phyloP scores from a whole-genome alignment of 2,113 vertebrate species.

The Dolichotis patagonum region DNA sequence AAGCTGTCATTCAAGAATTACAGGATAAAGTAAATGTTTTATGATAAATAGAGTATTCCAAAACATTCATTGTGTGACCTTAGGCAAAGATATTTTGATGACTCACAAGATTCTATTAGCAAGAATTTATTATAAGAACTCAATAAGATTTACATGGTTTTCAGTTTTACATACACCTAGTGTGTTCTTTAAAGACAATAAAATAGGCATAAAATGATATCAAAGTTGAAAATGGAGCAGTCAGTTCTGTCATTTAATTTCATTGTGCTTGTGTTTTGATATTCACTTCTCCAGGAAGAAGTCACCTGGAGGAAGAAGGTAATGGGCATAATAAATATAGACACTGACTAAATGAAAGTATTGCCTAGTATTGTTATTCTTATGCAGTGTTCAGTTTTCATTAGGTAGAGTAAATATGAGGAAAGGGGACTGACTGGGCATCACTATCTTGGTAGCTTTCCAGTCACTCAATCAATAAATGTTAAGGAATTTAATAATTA shows the following conservation, averaged over 20 bases:
- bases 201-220: neutral
- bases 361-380: neutral
- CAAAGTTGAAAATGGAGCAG: neutral
- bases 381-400: neutral
- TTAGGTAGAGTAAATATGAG: neutral
- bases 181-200: neutral
- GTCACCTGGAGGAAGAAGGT: neutral
- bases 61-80: neutral
- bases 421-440: neutral
- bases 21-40: neutral
- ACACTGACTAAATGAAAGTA: neutral
- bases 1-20: neutral
- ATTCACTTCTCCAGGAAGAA: neutral
- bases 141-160: neutral
- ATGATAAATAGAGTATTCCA: neutral
- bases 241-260: neutral
- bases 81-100: neutral
- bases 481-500: neutral
- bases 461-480: neutral
- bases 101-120: neutral
- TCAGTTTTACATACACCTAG: neutral
- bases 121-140: neutral
- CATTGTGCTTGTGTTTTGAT: neutral
- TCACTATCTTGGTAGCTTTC: neutral
- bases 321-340: neutral